Conservation (phyloP, 2,888 invertebrate species). For the Habrosyne pyritoides region DNA sequence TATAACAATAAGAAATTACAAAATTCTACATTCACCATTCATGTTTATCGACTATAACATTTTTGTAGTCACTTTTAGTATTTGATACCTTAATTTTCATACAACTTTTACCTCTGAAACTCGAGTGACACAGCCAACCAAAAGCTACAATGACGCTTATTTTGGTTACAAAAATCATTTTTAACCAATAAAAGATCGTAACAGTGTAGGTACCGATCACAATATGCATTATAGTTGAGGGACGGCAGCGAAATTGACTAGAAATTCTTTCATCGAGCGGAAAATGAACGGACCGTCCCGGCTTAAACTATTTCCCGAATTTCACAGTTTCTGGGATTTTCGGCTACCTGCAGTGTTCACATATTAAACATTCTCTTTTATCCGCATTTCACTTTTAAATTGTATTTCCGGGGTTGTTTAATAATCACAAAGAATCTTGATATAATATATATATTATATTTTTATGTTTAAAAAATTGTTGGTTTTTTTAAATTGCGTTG, state of each 20-base stretch:
- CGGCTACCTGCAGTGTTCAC: slow-evolving; percentile 4
- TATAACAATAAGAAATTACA: no score
- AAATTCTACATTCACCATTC: no score
- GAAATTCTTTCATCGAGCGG: slow-evolving; percentile 33
- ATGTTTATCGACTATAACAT: no score
- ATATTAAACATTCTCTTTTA: slow-evolving; percentile 7
- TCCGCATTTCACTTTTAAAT: slow-evolving; percentile 12
- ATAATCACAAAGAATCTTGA: background rate
- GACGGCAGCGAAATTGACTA: slow-evolving; percentile 30
- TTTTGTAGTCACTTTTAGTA: no score
- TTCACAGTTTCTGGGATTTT: slow-evolving; percentile 16
- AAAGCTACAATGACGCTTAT: background rate
- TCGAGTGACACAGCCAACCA: background rate
- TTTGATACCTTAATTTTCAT: no score
- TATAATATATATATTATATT: no score
- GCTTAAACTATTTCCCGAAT: slow-evolving; percentile 26
- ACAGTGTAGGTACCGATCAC: slow-evolving; percentile 14
- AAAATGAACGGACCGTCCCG: slow-evolving; percentile 35
- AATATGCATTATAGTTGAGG: slow-evolving; percentile 26
- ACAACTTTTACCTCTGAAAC: background rate
- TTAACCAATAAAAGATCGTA: slow-evolving; percentile 10
- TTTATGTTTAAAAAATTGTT: background rate
- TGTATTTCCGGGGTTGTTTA: slow-evolving; percentile 8
- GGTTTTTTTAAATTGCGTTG: background rate
- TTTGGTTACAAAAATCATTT: background rate